Base-by-base conservation (phyloP, 2,888 invertebrate species). In the Pantelozetes paolii region DNA sequence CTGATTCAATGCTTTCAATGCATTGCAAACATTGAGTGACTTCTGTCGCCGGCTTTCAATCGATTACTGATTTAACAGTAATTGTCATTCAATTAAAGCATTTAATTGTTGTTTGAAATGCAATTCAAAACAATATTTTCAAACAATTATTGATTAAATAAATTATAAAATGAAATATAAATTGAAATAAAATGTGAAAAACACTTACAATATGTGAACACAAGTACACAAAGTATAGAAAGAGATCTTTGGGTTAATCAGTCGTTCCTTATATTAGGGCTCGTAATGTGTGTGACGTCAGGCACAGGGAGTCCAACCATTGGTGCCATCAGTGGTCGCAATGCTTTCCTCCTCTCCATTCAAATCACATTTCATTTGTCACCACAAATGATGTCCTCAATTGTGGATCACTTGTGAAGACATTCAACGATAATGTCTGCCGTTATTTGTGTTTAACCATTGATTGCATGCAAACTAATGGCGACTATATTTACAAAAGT, bases 191-290 rank as follows among this genome's bases (percentile, higher is more conserved):
- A 32, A 18, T 32, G 15, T 18, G 2, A 5, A 32, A 59, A 32
- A 32, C 18, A 59, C 59, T 59, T 59, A 59, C 59, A 48, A 32
- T 30, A 30, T 59, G 59, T 59, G 30, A 32, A 32, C 59, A 59
- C 26, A 30, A 30, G 30, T 18, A 28, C 18, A 2, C 3, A 9
- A 36, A 2, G 32, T 32, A 32, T 2, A 30, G 28, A 28, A 59
- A 59, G 59, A 59, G 59, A 28, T 59, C 59, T 59, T 18, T 18
- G 1, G 30, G 28, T 30, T 59, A 30, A 28, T 59, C 18, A 28
- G 59, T 11, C 59, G 59, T 30, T 59, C 59, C 59, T 59, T 59
- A 32, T 28, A 59, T 59, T 59, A 28, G 11, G 32, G 30, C 59
- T 9, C 11, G 28, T 26, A 20, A 13, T 28, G 11, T 28, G 28